Conservation (phyloP, 2,113 vertebrate species). For the Hypomesus transpacificus region DNA sequence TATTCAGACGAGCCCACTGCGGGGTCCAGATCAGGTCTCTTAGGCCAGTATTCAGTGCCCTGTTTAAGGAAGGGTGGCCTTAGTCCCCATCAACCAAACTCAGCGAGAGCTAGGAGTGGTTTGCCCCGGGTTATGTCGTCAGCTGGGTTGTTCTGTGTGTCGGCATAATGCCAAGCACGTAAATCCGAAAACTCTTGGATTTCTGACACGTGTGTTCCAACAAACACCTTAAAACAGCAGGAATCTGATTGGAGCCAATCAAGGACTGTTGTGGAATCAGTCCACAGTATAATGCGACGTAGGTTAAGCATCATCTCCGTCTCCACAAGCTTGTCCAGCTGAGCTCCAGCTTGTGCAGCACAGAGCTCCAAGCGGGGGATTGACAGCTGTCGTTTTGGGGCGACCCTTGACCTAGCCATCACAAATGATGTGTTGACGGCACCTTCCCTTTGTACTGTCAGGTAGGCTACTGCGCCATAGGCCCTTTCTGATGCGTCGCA, state of each 20-base stretch:
- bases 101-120: too few relatives aligned
- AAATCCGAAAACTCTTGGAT: background rate
- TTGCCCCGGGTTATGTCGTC: background rate
- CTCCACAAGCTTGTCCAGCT: background rate
- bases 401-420: too few relatives aligned
- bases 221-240: background rate
- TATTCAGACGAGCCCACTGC: too few relatives aligned
- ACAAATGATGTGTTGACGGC: background rate
- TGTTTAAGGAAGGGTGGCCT: too few relatives aligned
- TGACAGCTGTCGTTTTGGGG: too few relatives aligned
- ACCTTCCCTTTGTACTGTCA: background rate
- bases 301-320: background rate
- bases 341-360: conserved; percentile 1
- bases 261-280: conserved; percentile 7
- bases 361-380: conserved; percentile 2
- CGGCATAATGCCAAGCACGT: too few relatives aligned
- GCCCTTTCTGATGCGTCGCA: background rate
- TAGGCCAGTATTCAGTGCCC: too few relatives aligned
- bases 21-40: too few relatives aligned
- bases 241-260: conserved; percentile 5
- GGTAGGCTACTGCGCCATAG: background rate
- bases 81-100: too few relatives aligned
- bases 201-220: background rate
- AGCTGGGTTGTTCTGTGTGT: background rate
- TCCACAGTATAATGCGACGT: background rate